Percentiles rank a stretch among this genome's conserved stretches.
Evolutionary conservation across 2,797 vertebrate genomes (phyloP).

Genomic region (Ataeniobius toweri): DNA sequence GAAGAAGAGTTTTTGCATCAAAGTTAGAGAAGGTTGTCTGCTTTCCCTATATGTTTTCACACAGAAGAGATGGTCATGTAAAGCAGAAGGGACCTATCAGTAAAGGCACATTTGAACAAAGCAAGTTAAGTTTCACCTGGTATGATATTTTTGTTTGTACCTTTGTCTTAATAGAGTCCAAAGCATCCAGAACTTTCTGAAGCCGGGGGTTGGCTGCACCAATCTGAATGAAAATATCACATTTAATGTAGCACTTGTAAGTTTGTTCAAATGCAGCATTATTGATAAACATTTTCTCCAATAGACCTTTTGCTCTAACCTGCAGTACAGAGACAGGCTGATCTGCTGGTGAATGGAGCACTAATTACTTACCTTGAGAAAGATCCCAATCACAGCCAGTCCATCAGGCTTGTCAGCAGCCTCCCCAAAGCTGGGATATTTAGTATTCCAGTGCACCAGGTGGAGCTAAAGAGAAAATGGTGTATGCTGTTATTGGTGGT

Average conservation of each 20-base stretch:
- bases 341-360: neutral
- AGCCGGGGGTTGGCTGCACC: conserved; percentile 88
- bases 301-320: neutral
- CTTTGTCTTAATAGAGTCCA: conserved; percentile 89
- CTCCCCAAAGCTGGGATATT: conserved; percentile 89
- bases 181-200: conserved; percentile 88
- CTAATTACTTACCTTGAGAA: conserved; percentile 85
- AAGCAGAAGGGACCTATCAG: rapidly evolving
- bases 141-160: conserved; percentile 67
- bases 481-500: neutral
- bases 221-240: conserved; percentile 75
- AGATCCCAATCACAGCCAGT: conserved; percentile 91
- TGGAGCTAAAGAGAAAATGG: conserved; percentile 84
- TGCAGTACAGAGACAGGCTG: neutral
- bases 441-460: conserved; percentile 96
- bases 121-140: neutral
- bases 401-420: conserved; percentile 89
- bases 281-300: neutral
- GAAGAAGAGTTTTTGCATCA: conserved; percentile 86
- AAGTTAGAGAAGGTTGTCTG: conserved; percentile 87
- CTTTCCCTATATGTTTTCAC: conserved; percentile 78
- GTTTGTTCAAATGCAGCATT: neutral
- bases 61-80: neutral
- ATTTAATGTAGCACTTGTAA: neutral
- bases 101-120: neutral